Evolutionary conservation across 1,140 invertebrate genomes (phyloP).

Genomic region (Himalopsyche phryganea): DNA sequence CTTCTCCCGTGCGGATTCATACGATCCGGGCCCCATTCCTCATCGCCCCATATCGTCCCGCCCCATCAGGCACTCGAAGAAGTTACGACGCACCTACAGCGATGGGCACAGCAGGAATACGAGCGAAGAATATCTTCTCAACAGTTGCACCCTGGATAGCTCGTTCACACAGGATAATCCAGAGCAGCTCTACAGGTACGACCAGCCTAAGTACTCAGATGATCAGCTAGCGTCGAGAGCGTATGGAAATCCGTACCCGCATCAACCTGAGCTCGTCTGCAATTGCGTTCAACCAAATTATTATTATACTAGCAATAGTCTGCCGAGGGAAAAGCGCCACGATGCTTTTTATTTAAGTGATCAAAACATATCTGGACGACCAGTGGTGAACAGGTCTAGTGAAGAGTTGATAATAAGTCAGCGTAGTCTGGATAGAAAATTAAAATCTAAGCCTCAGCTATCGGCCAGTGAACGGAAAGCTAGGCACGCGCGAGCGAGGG

Average conservation of each 20-base stretch:
- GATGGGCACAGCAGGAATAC: conserved; percentile 25
- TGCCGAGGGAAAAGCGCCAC: conserved; percentile 25
- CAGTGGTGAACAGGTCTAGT: conserved; percentile 22
- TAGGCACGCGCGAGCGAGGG: conserved; percentile 7
- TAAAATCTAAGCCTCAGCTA: conserved; percentile 18
- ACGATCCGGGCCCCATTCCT: neutral
- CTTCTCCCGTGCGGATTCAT: neutral
- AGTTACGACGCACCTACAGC: conserved; percentile 30
- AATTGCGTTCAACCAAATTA: conserved; percentile 21
- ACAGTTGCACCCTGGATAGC: conserved; percentile 27
- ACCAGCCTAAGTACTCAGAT: conserved; percentile 16
- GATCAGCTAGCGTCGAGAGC: conserved; percentile 20
- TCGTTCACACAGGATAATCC: conserved; percentile 15
- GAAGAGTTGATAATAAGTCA: conserved; percentile 30
- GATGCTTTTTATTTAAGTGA: conserved; percentile 29
- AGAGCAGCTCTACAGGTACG: conserved; percentile 13
- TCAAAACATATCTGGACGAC: conserved; percentile 27
- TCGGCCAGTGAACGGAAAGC: conserved; percentile 14
- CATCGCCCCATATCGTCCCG: neutral
- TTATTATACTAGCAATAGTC: conserved; percentile 23
- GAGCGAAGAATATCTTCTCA: conserved; percentile 30
- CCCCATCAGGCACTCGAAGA: conserved; percentile 15
- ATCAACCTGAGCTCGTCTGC: conserved; percentile 18
- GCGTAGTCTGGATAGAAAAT: conserved; percentile 27
- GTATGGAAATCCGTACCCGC: conserved; percentile 16